Conservation (phyloP, 2,797 vertebrate genomes). For the Pteronotus mesoamericanus region DNA sequence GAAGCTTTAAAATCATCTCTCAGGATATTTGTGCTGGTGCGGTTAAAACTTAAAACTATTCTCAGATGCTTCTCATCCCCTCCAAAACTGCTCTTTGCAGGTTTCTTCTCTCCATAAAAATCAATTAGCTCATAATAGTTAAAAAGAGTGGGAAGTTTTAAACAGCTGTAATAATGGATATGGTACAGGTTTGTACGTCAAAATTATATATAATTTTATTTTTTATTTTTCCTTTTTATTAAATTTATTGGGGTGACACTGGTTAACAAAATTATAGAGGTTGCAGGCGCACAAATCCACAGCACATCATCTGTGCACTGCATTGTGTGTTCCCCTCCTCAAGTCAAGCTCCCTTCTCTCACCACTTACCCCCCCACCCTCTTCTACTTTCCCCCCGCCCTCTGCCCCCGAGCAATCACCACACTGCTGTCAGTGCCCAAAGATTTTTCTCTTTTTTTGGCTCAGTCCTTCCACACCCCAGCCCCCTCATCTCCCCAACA, state of each 20-base stretch:
- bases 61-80: neutral
- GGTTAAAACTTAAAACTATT: constrained; percentile 59
- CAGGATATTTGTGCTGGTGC: constrained; percentile 45
- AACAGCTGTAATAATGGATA: neutral
- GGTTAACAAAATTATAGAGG: neutral
- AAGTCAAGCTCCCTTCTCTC: neutral
- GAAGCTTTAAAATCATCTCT: constrained; percentile 60
- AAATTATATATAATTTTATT: neutral
- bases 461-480: neutral
- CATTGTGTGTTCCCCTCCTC: neutral
- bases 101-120: neutral
- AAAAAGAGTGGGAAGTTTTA: neutral
- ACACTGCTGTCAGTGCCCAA: neutral
- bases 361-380: neutral
- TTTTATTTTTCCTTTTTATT: neutral
- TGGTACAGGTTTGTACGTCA: neutral
- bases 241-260: neutral
- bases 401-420: neutral
- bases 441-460: neutral
- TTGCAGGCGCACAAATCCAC: neutral
- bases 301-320: neutral
- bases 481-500: neutral
- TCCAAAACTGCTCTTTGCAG: constrained; percentile 23
- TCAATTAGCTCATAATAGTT: constrained; percentile 38
- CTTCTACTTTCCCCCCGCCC: neutral